A percentile compares a stretch with the other conserved stretches of the same genome.
phyloP scores from a whole-genome alignment of 64 coral and sea anemone species.

The Actinia equina region DNA sequence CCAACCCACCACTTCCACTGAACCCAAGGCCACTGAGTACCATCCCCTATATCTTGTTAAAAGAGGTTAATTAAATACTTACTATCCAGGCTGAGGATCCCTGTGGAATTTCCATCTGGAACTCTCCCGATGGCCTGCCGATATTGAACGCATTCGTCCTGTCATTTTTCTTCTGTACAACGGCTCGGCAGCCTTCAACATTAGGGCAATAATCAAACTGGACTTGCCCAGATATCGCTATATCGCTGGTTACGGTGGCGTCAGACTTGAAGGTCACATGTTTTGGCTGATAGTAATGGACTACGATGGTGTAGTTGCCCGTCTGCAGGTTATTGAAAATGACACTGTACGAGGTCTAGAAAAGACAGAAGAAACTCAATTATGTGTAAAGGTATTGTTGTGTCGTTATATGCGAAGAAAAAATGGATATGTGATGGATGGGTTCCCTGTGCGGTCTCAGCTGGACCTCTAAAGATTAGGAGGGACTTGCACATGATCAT shows the following conservation, averaged over 20 bases:
- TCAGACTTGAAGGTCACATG: constrained; percentile 57
- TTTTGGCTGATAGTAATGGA: constrained; percentile 93
- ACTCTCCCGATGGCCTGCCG: constrained; percentile 46
- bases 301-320: constrained; percentile 74
- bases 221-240: constrained; percentile 33
- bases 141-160: constrained; percentile 52
- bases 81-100: constrained; percentile 86
- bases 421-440: no score
- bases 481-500: no score
- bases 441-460: no score
- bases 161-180: constrained; percentile 40
- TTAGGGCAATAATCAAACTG: constrained; percentile 91
- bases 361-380: constrained; percentile 9
- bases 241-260: constrained; percentile 64
- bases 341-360: constrained; percentile 38
- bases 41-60: no score
- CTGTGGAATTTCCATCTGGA: constrained; percentile 62
- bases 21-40: no score
- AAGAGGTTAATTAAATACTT: constrained; percentile 33
- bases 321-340: constrained; percentile 23
- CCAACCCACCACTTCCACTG: no score
- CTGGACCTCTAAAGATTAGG: no score
- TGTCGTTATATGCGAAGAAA: no score
- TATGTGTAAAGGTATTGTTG: no score
- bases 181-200: constrained; percentile 70